These are phyloP conservation scores for Amphiduros pacificus DNA, from an alignment of 2,888 invertebrate genomes.

Conservation along the genomic window DNA sequence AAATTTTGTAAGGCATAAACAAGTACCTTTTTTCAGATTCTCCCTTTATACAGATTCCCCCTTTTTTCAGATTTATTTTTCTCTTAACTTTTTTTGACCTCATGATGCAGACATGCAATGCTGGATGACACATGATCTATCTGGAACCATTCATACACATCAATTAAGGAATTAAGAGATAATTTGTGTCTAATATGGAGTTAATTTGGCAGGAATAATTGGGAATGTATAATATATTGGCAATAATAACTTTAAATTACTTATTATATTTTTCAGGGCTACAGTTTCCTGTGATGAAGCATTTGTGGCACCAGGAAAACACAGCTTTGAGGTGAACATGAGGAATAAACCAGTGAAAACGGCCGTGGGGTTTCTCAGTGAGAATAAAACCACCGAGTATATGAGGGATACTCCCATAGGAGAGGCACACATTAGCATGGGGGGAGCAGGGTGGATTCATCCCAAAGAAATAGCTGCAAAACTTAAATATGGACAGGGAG, in stretches of 20 bases:
- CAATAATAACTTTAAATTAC: too few relatives aligned
- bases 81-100: neutral
- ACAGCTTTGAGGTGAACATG: constrained; percentile 8
- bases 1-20: too few relatives aligned
- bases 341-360: constrained; percentile 14
- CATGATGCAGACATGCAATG: neutral
- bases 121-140: neutral
- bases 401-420: constrained; percentile 10
- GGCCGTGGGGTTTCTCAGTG: constrained; percentile 8
- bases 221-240: too few relatives aligned
- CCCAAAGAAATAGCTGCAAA: constrained; percentile 14
- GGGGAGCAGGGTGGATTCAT: constrained; percentile 19
- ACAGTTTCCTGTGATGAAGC: neutral
- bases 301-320: constrained; percentile 1
- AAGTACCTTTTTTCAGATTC: too few relatives aligned
- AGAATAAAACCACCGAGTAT: constrained; percentile 14
- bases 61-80: neutral
- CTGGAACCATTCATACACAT: too few relatives aligned
- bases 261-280: neutral
- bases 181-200: too few relatives aligned
- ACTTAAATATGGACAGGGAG: constrained; percentile 5
- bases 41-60: neutral
- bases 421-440: constrained; percentile 12
- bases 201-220: too few relatives aligned
- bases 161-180: too few relatives aligned